Evolutionary conservation across 2,888 invertebrate genomes (phyloP).

Genomic region (Chaetoderma sp.): DNA sequence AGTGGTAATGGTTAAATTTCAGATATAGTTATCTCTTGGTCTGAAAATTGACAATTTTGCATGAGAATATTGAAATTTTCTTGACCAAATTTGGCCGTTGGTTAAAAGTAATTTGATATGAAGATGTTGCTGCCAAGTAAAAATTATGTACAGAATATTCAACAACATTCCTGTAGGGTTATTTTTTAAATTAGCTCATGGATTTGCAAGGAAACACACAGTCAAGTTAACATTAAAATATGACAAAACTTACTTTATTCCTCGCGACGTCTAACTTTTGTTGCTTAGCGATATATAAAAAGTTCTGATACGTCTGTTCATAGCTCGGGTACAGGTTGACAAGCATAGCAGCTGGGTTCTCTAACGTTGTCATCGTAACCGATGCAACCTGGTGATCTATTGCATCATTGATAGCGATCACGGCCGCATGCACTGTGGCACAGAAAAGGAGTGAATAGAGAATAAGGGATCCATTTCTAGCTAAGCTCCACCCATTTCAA

Average conservation of each 20-base stretch:
- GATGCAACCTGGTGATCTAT: conserved; percentile 70
- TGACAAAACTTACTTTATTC: conserved; percentile 71
- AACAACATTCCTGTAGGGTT: too few species aligned
- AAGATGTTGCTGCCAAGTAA: too few species aligned
- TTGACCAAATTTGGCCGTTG: too few species aligned
- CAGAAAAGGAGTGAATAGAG: too few species aligned
- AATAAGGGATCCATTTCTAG: too few species aligned
- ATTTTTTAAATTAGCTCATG: background rate
- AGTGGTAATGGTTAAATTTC: too few species aligned
- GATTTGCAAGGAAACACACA: background rate
- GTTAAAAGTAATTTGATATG: too few species aligned
- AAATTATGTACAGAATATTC: too few species aligned
- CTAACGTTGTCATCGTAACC: conserved; percentile 73
- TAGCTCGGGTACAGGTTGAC: conserved; percentile 74
- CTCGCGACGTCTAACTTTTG: conserved; percentile 75
- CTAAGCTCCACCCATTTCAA: too few species aligned
- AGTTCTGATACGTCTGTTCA: conserved; percentile 74
- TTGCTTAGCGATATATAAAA: conserved; percentile 74
- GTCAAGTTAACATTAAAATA: background rate
- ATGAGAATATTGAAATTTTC: too few species aligned
- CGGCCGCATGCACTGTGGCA: conserved; percentile 74
- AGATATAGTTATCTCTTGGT: too few species aligned
- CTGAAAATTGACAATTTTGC: too few species aligned
- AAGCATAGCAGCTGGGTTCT: conserved; percentile 75
- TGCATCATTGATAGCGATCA: conserved; percentile 78